A percentile compares a stretch with the other conserved stretches of the same genome.
phyloP scores from a whole-genome alignment of 2,888 invertebrate species.

The Melanchra persicariae region DNA sequence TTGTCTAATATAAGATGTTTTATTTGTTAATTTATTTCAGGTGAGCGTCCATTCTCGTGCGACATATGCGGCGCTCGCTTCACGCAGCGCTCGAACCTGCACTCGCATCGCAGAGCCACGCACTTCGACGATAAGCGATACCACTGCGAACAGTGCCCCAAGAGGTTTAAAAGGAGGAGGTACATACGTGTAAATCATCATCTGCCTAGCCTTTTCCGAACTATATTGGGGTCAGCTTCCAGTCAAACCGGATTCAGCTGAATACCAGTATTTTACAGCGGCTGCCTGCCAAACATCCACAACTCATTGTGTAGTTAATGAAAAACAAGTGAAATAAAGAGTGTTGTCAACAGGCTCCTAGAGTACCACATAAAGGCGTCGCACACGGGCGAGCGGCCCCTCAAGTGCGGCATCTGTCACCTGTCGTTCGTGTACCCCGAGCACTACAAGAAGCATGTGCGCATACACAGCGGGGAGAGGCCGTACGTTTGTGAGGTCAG shows the following conservation, averaged over 20 bases:
- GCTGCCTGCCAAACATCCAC: too few species aligned
- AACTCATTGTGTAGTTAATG: too few species aligned
- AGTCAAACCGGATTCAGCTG: too few species aligned
- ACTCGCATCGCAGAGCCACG: slow-evolving; percentile 95
- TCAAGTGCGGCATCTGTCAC: slow-evolving; percentile 93
- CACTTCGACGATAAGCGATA: slow-evolving; percentile 95
- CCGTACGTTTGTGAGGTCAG: slow-evolving; percentile 93
- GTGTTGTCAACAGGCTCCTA: slow-evolving; percentile 91
- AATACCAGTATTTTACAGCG: too few species aligned
- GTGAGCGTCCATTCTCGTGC: slow-evolving; percentile 95
- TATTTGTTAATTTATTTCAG: slow-evolving; percentile 76
- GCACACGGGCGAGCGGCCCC: slow-evolving; percentile 95
- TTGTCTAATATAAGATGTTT: too few species aligned
- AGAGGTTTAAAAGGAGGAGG: slow-evolving; percentile 93
- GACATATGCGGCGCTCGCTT: slow-evolving; percentile 95
- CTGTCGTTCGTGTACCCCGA: slow-evolving; percentile 96
- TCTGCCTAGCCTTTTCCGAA: too few species aligned
- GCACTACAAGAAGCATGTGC: slow-evolving; percentile 95
- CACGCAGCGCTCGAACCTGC: slow-evolving; percentile 95
- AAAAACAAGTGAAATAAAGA: too few species aligned
- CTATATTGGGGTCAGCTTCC: too few species aligned
- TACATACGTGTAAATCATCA: slow-evolving; percentile 61
- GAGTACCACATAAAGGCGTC: slow-evolving; percentile 96
- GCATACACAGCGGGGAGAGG: slow-evolving; percentile 95
- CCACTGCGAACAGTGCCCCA: slow-evolving; percentile 93